Conservation (phyloP, 2,113 vertebrate genomes). For the Ammodytes marinus region DNA sequence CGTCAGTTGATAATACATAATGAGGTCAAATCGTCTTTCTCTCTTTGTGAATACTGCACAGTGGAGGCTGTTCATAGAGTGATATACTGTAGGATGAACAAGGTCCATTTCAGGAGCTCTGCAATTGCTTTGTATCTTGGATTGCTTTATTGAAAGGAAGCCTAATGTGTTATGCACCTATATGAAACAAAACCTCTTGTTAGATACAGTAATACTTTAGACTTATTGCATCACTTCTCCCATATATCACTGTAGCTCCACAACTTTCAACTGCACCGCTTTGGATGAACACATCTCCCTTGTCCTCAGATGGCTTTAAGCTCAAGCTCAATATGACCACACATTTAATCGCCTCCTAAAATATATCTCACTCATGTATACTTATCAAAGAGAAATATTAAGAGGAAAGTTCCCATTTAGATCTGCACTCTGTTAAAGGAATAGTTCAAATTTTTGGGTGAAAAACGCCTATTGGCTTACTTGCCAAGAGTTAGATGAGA, state of each 20-base stretch:
- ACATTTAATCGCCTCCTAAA: slow-evolving; percentile 9
- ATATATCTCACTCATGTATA: slow-evolving; percentile 16
- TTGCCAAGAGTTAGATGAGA: not conserved
- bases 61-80: slow-evolving; percentile 4
- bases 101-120: slow-evolving; percentile 21
- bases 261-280: not conserved
- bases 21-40: not conserved
- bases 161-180: slow-evolving; percentile 13
- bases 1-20: slow-evolving; percentile 29
- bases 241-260: slow-evolving; percentile 4
- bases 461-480: not conserved
- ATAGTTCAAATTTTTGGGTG: not conserved
- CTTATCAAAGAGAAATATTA: slow-evolving; percentile 12
- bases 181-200: no score
- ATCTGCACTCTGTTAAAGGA: not conserved
- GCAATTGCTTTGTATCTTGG: slow-evolving; percentile 3
- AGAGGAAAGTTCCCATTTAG: not conserved
- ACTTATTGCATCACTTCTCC: slow-evolving; percentile 11
- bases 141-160: slow-evolving; percentile 9
- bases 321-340: slow-evolving; percentile 22
- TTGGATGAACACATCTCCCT: not conserved
- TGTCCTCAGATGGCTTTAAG: slow-evolving; percentile 2
- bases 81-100: not conserved
- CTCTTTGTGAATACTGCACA: slow-evolving; percentile 35
- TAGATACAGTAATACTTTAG: not conserved